Conservation (phyloP, 2,113 vertebrate genomes). For the Polyodon spathula region DNA sequence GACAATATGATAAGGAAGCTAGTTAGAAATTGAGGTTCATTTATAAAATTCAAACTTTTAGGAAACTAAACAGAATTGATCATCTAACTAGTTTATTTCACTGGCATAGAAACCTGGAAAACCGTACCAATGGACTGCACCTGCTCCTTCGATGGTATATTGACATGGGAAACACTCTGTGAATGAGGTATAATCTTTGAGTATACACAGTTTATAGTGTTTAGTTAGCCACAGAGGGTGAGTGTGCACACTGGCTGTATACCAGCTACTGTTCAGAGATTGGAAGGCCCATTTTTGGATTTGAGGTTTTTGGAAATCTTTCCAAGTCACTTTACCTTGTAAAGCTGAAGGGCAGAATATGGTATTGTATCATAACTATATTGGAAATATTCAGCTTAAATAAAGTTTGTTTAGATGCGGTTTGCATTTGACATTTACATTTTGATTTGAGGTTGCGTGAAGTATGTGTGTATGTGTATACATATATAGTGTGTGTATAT, state of each 20-base stretch:
- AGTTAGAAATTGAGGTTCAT: too few species aligned
- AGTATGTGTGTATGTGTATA: slow-evolving; percentile 31
- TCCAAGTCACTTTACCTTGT: slow-evolving; percentile 41
- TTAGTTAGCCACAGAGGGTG: slow-evolving; percentile 53
- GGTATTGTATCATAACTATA: too few species aligned
- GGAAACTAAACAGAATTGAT: too few species aligned
- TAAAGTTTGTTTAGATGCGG: too few species aligned
- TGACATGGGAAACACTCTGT: slow-evolving; percentile 59
- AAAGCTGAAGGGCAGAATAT: slow-evolving; percentile 24
- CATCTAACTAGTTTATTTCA: slow-evolving; percentile 1
- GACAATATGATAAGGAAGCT: too few species aligned
- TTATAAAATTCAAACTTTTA: too few species aligned
- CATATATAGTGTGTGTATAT: too few species aligned
- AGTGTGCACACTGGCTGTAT: slow-evolving; percentile 43
- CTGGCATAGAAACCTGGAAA: slow-evolving; percentile 14
- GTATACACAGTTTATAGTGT: slow-evolving; percentile 62
- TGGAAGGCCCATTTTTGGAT: slow-evolving; percentile 36
- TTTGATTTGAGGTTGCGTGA: too few species aligned
- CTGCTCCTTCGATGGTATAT: slow-evolving; percentile 57
- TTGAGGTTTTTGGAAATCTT: slow-evolving; percentile 39
- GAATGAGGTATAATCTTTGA: slow-evolving; percentile 61
- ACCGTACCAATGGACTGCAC: slow-evolving; percentile 24
- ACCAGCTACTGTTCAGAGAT: slow-evolving; percentile 43
- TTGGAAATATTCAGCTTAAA: too few species aligned
- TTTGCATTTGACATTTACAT: too few species aligned